Evolutionary conservation across 2,113 vertebrate genomes (phyloP).

Genomic region (Rallus limicola): DNA sequence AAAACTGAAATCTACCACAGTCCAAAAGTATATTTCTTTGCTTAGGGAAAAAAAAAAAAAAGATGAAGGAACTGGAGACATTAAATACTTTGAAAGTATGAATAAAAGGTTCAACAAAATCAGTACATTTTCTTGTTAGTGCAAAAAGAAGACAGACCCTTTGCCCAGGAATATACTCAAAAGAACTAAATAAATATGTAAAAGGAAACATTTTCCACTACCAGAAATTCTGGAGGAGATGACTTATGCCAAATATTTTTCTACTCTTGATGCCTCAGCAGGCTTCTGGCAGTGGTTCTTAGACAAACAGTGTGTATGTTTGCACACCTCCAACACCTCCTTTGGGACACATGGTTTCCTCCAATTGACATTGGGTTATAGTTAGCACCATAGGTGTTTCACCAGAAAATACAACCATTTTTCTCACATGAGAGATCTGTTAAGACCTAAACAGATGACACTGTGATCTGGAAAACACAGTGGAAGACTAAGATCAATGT

Average conservation of each 20-base stretch:
- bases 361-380: slow-evolving; percentile 25
- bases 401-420: slow-evolving; percentile 54
- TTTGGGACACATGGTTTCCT: slow-evolving; percentile 43
- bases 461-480: neutral
- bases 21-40: neutral
- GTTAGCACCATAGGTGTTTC: slow-evolving; percentile 42
- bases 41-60: neutral
- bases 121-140: neutral
- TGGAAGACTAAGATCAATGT: neutral
- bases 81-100: neutral
- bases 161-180: slow-evolving; percentile 10
- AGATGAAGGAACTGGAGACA: neutral
- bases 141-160: neutral
- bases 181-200: slow-evolving; percentile 57
- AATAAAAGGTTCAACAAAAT: neutral
- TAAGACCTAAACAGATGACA: slow-evolving; percentile 38
- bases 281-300: slow-evolving; percentile 51
- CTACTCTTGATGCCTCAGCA: slow-evolving; percentile 67
- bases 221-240: slow-evolving; percentile 55
- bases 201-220: slow-evolving; percentile 65
- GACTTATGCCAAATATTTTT: slow-evolving; percentile 63
- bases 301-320: slow-evolving; percentile 58
- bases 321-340: slow-evolving; percentile 48
- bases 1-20: neutral
- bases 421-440: slow-evolving; percentile 2